Conservation (phyloP, 2,797 vertebrate genomes). For the Chlorospingus flavigularis region DNA sequence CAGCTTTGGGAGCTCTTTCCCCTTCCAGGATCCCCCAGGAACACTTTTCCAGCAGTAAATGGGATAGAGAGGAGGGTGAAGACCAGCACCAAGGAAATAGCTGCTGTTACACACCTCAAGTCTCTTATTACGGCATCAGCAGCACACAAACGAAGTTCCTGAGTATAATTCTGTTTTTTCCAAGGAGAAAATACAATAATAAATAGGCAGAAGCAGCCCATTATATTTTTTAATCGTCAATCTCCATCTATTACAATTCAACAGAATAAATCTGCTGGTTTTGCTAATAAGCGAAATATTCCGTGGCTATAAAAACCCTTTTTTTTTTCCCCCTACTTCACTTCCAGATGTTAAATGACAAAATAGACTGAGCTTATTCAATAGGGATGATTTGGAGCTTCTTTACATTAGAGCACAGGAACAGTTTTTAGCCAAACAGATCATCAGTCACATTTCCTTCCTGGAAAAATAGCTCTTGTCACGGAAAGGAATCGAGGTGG, state of each 20-base stretch:
- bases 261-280: background rate
- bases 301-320: background rate
- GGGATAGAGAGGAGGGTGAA: background rate
- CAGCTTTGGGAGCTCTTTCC: background rate
- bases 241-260: background rate
- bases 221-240: background rate
- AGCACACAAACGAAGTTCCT: background rate
- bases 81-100: background rate
- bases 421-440: background rate
- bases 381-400: background rate
- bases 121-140: background rate
- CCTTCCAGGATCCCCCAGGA: background rate
- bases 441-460: background rate
- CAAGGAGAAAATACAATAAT: background rate
- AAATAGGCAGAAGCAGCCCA: background rate
- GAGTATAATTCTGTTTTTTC: background rate
- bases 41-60: background rate
- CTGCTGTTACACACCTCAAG: accelerated
- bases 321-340: background rate
- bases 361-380: background rate
- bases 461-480: background rate
- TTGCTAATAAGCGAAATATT: conserved; percentile 28
- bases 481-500: background rate
- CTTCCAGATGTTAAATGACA: conserved; percentile 6
- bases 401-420: background rate